Evolutionary conservation across 2,113 vertebrate species (phyloP), one percentile per base, ranked within the genome.

Genomic region (Nyctereutes procyonoides): DNA sequence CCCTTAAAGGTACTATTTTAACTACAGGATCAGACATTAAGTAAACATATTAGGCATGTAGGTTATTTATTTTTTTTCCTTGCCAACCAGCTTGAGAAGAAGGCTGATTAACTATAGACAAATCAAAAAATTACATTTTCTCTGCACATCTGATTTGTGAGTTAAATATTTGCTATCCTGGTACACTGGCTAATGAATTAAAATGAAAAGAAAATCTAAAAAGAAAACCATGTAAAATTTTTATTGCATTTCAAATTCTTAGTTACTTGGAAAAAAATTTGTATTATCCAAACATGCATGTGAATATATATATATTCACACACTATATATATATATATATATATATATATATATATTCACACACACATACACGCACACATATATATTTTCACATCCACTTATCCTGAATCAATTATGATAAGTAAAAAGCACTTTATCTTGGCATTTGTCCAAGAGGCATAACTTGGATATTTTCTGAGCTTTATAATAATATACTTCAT

Each of bases 131-230:
- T 95, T 83, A 67, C 26, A 79, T 93, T 95, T 89, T 88, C 35
- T 84, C 30, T 82, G 8, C 51, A 74, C 24, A 83, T 79, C 65
- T 95, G 48, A 62, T 67, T 62, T 86, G 24, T 95, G 35, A 96
- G 73, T 77, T 98, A 95, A 94, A 95, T 95, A 90, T 95, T 94
- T 95, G 51, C 28, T 97, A 53, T 83, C 28, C 38, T 51, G 28
- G 48, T 86, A 62, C 8, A 28, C 8, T 91, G 60, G n/a, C 48
- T 84, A 94, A 86, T 74, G 43, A 86, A 77, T 90, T 90, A 93
- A 96, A 92, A 77, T 55, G 5, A 67, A 92, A 81, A 76, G 26
- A 73, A 94, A 96, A 83, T 38, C 24, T 90, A 17, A 71, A 91
- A 92, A 71, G 73, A 87, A 93, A 95, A 88, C 20, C 67, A 73